Conservation (phyloP, 2,113 vertebrate species). For the Mormyrus lacerda region DNA sequence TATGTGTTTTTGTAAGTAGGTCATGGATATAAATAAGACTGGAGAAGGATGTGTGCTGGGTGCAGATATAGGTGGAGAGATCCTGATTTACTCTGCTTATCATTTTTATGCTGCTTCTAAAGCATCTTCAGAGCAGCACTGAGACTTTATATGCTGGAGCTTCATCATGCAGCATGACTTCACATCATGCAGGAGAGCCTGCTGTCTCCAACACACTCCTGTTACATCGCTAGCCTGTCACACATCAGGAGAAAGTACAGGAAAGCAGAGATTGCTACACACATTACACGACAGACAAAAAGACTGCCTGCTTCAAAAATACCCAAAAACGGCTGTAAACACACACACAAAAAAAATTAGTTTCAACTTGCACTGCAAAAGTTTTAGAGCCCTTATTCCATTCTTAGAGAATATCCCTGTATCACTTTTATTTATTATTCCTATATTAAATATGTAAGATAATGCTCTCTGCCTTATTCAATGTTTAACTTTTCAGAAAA, state of each 20-base stretch:
- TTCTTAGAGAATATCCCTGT: background rate
- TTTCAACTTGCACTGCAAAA: background rate
- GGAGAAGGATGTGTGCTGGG: background rate
- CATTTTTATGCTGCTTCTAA: background rate
- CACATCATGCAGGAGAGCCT: background rate
- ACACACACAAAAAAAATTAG: background rate
- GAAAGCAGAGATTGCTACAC: background rate
- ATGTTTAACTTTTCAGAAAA: background rate
- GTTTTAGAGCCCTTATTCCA: background rate
- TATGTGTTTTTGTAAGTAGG: background rate
- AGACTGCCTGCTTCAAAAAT: background rate
- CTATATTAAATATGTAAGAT: background rate
- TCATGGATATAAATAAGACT: slow-evolving; percentile 1
- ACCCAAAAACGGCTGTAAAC: background rate
- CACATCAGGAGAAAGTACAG: background rate
- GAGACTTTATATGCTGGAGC: background rate
- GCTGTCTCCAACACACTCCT: background rate
- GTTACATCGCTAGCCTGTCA: background rate
- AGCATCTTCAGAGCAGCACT: background rate
- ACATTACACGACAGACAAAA: background rate
- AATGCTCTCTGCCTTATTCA: background rate
- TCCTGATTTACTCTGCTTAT: background rate
- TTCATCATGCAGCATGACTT: background rate
- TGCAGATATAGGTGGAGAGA: background rate
- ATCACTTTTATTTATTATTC: background rate